A percentile compares a stretch with the other conserved stretches of the same genome.
Evolutionary conservation across 2,113 vertebrate species (phyloP).

Genomic region (Panthera tigris): DNA sequence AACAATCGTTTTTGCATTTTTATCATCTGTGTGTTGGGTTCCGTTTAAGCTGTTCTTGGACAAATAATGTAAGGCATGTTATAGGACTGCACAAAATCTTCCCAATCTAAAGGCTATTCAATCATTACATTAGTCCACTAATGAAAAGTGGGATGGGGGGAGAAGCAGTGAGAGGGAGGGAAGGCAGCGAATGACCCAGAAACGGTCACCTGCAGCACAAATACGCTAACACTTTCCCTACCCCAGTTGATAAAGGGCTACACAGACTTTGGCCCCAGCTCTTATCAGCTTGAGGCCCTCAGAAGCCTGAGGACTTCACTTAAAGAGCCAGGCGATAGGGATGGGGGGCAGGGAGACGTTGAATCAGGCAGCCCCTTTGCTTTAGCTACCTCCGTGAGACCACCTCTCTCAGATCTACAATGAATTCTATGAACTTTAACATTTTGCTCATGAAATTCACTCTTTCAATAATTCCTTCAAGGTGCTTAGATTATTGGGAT

Average conservation of each 20-base stretch:
- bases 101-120: background rate
- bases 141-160: background rate
- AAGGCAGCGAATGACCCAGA: background rate
- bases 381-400: background rate
- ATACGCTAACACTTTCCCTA: background rate
- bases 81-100: background rate
- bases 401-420: background rate
- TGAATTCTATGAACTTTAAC: background rate
- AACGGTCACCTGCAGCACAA: background rate
- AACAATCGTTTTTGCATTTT: background rate
- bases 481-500: background rate
- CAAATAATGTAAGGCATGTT: background rate
- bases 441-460: background rate
- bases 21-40: background rate
- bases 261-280: background rate
- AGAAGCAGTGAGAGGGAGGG: background rate
- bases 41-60: background rate
- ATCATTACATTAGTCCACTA: background rate
- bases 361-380: background rate
- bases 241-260: background rate
- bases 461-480: background rate
- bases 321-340: background rate
- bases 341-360: rapidly evolving
- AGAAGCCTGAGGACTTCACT: background rate
- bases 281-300: background rate